Evolutionary conservation across 2,797 vertebrate genomes (phyloP).

Genomic region (Hirundo rustica): DNA sequence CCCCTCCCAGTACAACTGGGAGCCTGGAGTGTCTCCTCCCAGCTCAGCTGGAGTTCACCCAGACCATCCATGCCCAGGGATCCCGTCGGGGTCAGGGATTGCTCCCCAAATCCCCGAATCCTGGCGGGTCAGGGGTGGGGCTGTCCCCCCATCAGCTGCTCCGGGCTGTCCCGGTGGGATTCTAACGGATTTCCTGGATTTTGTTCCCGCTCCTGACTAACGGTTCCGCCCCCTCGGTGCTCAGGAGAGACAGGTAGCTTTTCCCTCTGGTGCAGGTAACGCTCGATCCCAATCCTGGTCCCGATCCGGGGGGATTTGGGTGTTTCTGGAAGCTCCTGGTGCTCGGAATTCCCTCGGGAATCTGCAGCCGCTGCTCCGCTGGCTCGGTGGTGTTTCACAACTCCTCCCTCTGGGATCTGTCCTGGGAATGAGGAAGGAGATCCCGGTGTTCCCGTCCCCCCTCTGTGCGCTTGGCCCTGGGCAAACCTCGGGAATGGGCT

Average conservation of each 20-base stretch:
- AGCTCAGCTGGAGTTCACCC: too few relatives aligned
- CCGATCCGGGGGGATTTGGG: not conserved
- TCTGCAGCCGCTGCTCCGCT: too few relatives aligned
- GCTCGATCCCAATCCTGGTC: not conserved
- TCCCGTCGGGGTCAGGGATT: not conserved
- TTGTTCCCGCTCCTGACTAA: constrained; percentile 39
- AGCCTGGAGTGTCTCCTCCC: not conserved
- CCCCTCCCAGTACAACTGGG: not conserved
- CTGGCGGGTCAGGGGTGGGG: too few relatives aligned
- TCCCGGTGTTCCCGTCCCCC: too few relatives aligned
- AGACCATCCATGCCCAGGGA: too few relatives aligned
- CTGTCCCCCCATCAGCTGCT: too few relatives aligned
- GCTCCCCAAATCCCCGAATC: not conserved
- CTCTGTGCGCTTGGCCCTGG: too few relatives aligned
- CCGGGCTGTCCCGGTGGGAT: not conserved
- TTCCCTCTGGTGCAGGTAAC: not conserved
- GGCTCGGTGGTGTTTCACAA: too few relatives aligned
- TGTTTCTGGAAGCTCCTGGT: not conserved
- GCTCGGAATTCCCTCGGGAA: not conserved
- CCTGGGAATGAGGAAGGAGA: not conserved
- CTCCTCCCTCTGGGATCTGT: not conserved
- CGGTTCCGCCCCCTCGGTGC: not conserved
- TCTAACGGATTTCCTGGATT: constrained; percentile 32
- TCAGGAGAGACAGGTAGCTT: constrained; percentile 49
- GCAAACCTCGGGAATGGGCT: too few relatives aligned